phyloP scores from a whole-genome alignment of 2,888 invertebrate genomes.

The Zele albiditarsus region DNA sequence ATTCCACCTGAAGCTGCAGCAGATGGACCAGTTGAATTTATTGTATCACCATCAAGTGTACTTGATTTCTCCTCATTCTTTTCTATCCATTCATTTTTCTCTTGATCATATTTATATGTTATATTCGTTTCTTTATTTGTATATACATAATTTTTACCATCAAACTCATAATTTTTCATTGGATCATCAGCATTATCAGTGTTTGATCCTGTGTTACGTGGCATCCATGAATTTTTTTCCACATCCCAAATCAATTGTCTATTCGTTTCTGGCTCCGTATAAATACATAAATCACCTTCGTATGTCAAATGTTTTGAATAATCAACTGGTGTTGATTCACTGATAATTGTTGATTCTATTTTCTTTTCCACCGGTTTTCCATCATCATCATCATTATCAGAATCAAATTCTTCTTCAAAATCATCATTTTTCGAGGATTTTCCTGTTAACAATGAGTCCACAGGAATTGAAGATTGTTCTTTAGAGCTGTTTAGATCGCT shows the following conservation, averaged over 20 bases:
- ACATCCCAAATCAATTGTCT: constrained; percentile 81
- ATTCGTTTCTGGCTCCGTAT: constrained; percentile 82
- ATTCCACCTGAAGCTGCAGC: constrained; percentile 65
- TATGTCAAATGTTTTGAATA: constrained; percentile 79
- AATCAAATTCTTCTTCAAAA: constrained; percentile 58
- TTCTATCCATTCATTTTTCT: constrained; percentile 78
- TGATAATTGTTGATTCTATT: constrained; percentile 24
- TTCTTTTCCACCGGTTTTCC: constrained; percentile 42
- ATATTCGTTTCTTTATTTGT: constrained; percentile 62
- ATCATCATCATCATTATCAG: constrained; percentile 53
- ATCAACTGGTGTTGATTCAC: constrained; percentile 38
- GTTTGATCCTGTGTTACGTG: constrained; percentile 31
- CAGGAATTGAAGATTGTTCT: background rate
- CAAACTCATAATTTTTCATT: constrained; percentile 64
- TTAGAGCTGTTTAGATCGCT: background rate
- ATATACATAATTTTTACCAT: constrained; percentile 71
- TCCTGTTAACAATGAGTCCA: background rate
- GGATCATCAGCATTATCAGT: constrained; percentile 63
- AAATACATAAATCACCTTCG: constrained; percentile 81
- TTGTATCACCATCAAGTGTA: constrained; percentile 53
- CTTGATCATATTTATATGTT: constrained; percentile 77
- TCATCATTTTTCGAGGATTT: constrained; percentile 40
- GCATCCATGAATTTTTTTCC: constrained; percentile 67
- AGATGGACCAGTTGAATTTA: constrained; percentile 52
- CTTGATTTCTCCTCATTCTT: constrained; percentile 53